Evolutionary conservation across 2,797 vertebrate genomes (phyloP).

Genomic region (Tenualosa ilisha): DNA sequence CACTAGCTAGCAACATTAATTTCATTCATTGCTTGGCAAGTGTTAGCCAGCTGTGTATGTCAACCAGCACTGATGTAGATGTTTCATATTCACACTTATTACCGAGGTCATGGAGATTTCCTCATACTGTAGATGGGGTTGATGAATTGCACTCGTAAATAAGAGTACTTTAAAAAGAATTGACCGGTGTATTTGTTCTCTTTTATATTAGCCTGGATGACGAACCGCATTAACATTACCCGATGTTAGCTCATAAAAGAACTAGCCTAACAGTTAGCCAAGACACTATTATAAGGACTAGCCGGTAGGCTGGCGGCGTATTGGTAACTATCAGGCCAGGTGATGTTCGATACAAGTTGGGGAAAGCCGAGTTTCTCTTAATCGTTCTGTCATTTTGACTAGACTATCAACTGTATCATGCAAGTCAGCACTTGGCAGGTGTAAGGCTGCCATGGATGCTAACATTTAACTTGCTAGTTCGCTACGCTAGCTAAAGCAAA

Average conservation of each 20-base stretch:
- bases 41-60: conserved; percentile 35
- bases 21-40: conserved; percentile 22
- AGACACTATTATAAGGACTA: not conserved
- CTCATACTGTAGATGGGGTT: not conserved
- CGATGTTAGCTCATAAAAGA: conserved; percentile 5
- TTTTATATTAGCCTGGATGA: not conserved
- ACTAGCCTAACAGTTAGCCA: conserved; percentile 8
- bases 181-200: not conserved
- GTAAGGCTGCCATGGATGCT: not conserved
- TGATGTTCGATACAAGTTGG: not conserved
- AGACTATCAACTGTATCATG: not conserved
- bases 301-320: not conserved
- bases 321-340: not conserved
- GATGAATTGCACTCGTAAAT: not conserved
- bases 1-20: conserved; percentile 15
- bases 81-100: not conserved
- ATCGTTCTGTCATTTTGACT: not conserved
- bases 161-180: not conserved
- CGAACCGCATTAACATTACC: not conserved
- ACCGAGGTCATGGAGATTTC: not conserved
- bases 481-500: conserved; percentile 23
- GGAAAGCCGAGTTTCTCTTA: not conserved
- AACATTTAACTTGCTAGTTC: not conserved
- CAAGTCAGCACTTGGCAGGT: not conserved
- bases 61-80: conserved; percentile 8